Percentiles rank a stretch among this genome's conserved stretches.
These are phyloP conservation scores for Bembecia ichneumoniformis DNA, from an alignment of 2,888 invertebrate species.

Conservation along the genomic window DNA sequence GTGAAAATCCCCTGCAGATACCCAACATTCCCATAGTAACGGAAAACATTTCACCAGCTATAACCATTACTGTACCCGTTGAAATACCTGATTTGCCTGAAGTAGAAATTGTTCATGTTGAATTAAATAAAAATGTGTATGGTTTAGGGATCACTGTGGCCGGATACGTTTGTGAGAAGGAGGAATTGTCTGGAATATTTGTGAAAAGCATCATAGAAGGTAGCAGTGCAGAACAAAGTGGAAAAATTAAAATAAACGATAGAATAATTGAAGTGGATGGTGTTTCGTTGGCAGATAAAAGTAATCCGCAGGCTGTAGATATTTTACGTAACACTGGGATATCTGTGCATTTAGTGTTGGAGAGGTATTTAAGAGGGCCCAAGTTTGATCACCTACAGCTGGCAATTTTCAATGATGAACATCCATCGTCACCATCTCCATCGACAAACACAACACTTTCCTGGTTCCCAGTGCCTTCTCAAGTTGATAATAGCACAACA, in stretches of 20 bases:
- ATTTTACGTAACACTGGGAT: slow-evolving; percentile 94
- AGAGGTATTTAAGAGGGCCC: slow-evolving; percentile 92
- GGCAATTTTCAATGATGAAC: slow-evolving; percentile 79
- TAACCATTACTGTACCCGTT: slow-evolving; percentile 64
- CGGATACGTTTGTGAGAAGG: slow-evolving; percentile 97
- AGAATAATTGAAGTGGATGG: slow-evolving; percentile 97
- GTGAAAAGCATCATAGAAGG: slow-evolving; percentile 98
- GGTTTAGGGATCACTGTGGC: slow-evolving; percentile 96
- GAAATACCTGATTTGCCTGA: slow-evolving; percentile 82
- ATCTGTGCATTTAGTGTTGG: slow-evolving; percentile 89
- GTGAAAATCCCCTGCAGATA: slow-evolving; percentile 55
- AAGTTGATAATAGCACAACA: slow-evolving; percentile 67
- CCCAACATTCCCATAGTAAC: slow-evolving; percentile 47
- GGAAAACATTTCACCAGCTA: slow-evolving; percentile 51
- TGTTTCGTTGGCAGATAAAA: slow-evolving; percentile 88
- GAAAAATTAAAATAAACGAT: slow-evolving; percentile 94
- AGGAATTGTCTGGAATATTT: slow-evolving; percentile 99
- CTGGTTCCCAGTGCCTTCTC: slow-evolving; percentile 86
- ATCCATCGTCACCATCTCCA: slow-evolving; percentile 77
- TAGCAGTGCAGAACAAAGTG: slow-evolving; percentile 94
- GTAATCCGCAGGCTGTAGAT: slow-evolving; percentile 97
- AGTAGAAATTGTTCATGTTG: slow-evolving; percentile 91
- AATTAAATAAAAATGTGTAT: slow-evolving; percentile 91
- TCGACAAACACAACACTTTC: slow-evolving; percentile 84
- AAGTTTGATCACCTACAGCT: slow-evolving; percentile 93